These are phyloP conservation scores for Dynastes tityus DNA, from an alignment of 2,888 invertebrate genomes.

Conservation along the genomic window DNA sequence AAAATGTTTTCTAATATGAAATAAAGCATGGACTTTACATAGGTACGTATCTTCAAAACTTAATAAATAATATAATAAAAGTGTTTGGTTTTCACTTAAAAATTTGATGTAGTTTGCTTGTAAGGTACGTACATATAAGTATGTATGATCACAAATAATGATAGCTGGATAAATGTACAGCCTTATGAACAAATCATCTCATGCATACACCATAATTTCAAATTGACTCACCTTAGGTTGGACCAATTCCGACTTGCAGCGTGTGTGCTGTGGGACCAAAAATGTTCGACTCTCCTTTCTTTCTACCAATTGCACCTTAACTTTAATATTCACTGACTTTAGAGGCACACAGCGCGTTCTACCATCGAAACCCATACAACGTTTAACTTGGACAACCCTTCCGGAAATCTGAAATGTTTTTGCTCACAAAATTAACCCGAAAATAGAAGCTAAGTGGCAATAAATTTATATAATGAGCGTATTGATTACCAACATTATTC, in stretches of 20 bases:
- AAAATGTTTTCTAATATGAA: too few species aligned
- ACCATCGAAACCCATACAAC: constrained; percentile 39
- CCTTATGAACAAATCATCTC: too few species aligned
- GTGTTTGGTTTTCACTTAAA: too few species aligned
- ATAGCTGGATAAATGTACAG: too few species aligned
- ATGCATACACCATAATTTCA: background rate
- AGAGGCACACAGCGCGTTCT: constrained; percentile 16
- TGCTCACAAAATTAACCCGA: too few species aligned
- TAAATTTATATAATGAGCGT: background rate
- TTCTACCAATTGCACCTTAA: constrained; percentile 4
- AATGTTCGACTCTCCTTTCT: background rate
- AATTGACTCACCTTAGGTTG: constrained; percentile 15
- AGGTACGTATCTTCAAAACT: too few species aligned
- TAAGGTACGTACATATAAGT: too few species aligned
- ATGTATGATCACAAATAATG: too few species aligned
- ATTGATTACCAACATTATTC: background rate
- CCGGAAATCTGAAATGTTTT: background rate
- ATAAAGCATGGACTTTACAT: too few species aligned
- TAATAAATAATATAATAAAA: too few species aligned
- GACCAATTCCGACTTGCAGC: background rate
- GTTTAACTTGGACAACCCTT: constrained; percentile 38
- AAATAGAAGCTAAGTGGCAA: background rate
- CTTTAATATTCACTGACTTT: constrained; percentile 19
- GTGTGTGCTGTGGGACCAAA: constrained; percentile 20
- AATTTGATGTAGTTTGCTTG: too few species aligned